Evolutionary conservation across 2,797 vertebrate species (phyloP), one percentile per base, ranked within the genome.

Genomic region (Chiroxiphia lanceolata): DNA sequence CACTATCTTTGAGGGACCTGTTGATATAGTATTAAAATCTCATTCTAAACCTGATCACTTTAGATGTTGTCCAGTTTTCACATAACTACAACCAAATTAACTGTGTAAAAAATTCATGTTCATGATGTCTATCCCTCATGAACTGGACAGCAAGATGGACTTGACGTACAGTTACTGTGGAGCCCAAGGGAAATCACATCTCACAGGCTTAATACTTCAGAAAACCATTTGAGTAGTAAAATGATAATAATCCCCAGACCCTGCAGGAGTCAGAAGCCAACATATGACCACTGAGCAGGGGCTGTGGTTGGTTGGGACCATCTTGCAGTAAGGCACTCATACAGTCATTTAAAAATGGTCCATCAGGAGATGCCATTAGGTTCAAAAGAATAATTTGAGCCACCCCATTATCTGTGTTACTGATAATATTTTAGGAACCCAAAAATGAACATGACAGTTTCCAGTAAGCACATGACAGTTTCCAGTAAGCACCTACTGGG

Each of bases 201-300:
- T 25, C 82, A 31, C 20, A 42, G 51, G 25, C 56, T 22, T 64
- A 11, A 54, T 33, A 21, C 1, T 0, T 1, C 42, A 18, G 51
- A 34, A 72, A 61, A 72, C 13, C 11, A 13, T 68, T 93, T 56
- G 54, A 29, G 48, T 9, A 59, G 34, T 38, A 36, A 87, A 38
- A 31, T 3, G 3, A 45, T 54, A 51, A 42, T n/a, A 79, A 67
- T 50, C 65, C 23, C 25, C 1, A 7, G 65, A 25, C 17, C 29
- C 34, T 15, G 18, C 25, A 33, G 53, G 36, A 59, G 65, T 31
- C 9, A 20, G 71, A 50, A 82, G 47, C 17, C 67, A 82, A 51
- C 3, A 15, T 13, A 8, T 7, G 7, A 26, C 17, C 40, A 13
- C 7, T 2, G 1, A 1, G 0, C 0, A 1, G 1, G 2, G 76